Evolutionary conservation across 2,797 vertebrate genomes (phyloP), one percentile per base, ranked within the genome.

Genomic region (Protosalanx chinensis): DNA sequence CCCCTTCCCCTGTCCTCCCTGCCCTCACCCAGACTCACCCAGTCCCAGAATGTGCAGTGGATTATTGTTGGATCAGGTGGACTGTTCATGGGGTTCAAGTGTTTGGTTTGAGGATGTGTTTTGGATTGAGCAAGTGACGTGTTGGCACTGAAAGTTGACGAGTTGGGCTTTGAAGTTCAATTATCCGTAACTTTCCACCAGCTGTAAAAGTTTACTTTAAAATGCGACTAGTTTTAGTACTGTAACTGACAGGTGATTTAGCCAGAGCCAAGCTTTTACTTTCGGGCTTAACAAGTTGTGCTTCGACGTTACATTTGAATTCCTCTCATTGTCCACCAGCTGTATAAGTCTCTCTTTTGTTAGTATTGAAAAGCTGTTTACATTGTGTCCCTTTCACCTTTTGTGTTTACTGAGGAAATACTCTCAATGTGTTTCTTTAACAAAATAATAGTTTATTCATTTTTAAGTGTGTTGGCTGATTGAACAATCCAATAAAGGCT

Each of bases 51-150:
- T 29, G 76, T 72, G 79, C 70, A 71, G 65, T 27, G 69, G 83
- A 87, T 88, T 88, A 87, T 72, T 30, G 15, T 59, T 62, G 6
- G 81, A 75, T 74, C 76, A 72, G 72, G 76, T 79, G 76, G 70
- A 76, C 70, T 69, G 35, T 35, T 10, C 20, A 41, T 4, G 37
- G 37, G 10, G 49, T 56, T 56, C 5, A 6, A 51, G 41, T 51
- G 12, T 51, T 66, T 70, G 66, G 67, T 37, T 69, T 6, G 61
- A 46, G 63, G 75, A 66, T 78, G 65, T 63, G 57, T 72, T 67
- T 51, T 46, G 35, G 35, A 15, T 46, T n/a, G 35, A 46, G 10
- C 41, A 46, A 46, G 8, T 46, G 2, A 49, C 1, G 35, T 5
- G 8, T 20, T 63, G 18, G 35, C 67, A 68, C 70, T 46, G 73